A percentile compares a stretch with the other conserved stretches of the same genome.
These are phyloP conservation scores for Drosophila paramelanica DNA, from an alignment of 2,888 invertebrate genomes.

Conservation along the genomic window DNA sequence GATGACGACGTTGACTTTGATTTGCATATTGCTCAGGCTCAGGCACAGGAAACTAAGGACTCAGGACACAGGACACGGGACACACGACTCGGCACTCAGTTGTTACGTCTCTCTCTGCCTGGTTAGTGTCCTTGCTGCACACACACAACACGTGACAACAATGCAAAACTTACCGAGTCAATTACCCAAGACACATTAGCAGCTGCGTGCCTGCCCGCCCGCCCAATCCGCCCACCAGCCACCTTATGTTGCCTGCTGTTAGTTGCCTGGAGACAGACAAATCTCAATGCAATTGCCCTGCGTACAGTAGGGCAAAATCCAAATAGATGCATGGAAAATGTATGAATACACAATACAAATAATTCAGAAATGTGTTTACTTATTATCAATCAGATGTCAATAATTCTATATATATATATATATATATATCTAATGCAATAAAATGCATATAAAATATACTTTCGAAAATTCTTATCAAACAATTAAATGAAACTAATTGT, in stretches of 20 bases:
- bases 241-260: slow-evolving; percentile 1
- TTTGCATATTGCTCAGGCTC: slow-evolving; percentile 64
- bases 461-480: too few species aligned
- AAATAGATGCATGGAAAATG: not conserved
- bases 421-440: too few species aligned
- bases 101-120: slow-evolving; percentile 15
- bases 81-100: slow-evolving; percentile 19
- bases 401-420: too few species aligned
- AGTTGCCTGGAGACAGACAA: slow-evolving; percentile 45
- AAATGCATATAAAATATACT: too few species aligned
- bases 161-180: slow-evolving; percentile 74
- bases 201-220: slow-evolving; percentile 51
- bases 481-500: too few species aligned
- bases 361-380: too few species aligned
- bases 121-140: slow-evolving; percentile 46
- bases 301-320: slow-evolving; percentile 26
- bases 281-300: slow-evolving; percentile 66
- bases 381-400: too few species aligned
- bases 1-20: slow-evolving; percentile 62
- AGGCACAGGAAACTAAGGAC: slow-evolving; percentile 29
- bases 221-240: not conserved
- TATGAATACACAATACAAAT: not conserved
- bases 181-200: slow-evolving; percentile 80
- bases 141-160: slow-evolving; percentile 72
- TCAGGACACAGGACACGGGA: slow-evolving; percentile 18